Evolutionary conservation across 2,113 vertebrate genomes (phyloP), one percentile per base, ranked within the genome.

Genomic region (Murina feae): DNA sequence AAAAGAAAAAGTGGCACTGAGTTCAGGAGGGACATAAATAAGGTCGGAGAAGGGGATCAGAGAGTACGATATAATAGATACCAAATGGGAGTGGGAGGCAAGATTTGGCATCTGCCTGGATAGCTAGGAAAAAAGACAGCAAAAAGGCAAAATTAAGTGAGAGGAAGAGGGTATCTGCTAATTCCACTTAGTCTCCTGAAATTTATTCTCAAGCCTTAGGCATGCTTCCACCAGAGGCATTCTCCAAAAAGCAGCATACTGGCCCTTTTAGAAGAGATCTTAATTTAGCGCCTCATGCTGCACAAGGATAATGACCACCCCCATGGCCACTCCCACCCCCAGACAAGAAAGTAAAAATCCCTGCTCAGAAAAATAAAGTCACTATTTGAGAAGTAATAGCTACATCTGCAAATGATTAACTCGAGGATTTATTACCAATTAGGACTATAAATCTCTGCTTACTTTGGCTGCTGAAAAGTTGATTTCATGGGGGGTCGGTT

Each of bases 361-460:
- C 47, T 4, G 9, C 47, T 72, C 21, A 37, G 87, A 93, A 95
- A 88, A 76, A 78, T 75, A 63, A 95, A 71, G 47, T 86, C 3
- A 28, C 88, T 85, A 30, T 84, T 4, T 88, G 82, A 96, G 90
- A 82, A 87, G 60, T 55, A 86, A 92, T 68, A 80, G 51, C 49
- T n/a, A 35, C 18, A 6, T 94, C 93, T 98, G 89, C 85, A 76
- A 86, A 74, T 72, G 69, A 69, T 95, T 96, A 97, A 78, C 81
- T 94, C 72, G 39, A 76, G 25, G 23, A 94, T 95, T 92, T 87
- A 66, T 85, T 79, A 80, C 81, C 96, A 96, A 96, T 96, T 97
- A 96, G 87, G 47, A 90, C 91, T 76, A 87, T 74, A 94, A 66
- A 80, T 66, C 66, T 96, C 90, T 91, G 95, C 80, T 86, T 95